A percentile compares a stretch with the other conserved stretches of the same genome.
phyloP scores from a whole-genome alignment of 2,888 invertebrate species.

The Acrobasis consociella region DNA sequence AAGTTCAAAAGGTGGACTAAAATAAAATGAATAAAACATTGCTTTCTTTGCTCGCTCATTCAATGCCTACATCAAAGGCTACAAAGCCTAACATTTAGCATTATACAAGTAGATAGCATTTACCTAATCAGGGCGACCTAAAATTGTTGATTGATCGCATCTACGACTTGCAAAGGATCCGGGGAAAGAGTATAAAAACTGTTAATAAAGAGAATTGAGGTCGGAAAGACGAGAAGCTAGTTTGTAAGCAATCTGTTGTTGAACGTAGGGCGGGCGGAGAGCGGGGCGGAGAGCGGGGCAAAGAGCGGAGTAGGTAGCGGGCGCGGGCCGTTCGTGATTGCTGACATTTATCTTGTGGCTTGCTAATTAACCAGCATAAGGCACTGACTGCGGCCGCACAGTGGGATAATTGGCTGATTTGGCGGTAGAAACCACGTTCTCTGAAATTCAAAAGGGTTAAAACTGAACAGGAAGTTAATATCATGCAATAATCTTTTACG shows the following conservation, averaged over 20 bases:
- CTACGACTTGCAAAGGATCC: slow-evolving; percentile 31
- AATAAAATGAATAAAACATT: no score
- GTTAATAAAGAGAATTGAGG: slow-evolving; percentile 38
- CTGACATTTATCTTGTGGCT: slow-evolving; percentile 73
- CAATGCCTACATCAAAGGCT: no score
- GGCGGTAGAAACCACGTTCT: no score
- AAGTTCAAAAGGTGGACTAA: no score
- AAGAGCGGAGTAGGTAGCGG: slow-evolving; percentile 36
- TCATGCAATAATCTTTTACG: no score
- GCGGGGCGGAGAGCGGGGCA: slow-evolving; percentile 27
- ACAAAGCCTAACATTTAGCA: no score
- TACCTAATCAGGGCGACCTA: neutral
- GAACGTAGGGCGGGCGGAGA: slow-evolving; percentile 31
- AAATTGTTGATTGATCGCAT: slow-evolving; percentile 29
- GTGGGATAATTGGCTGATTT: slow-evolving; percentile 33
- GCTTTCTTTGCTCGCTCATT: no score
- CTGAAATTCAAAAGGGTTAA: no score
- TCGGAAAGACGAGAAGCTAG: slow-evolving; percentile 43
- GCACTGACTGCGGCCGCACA: slow-evolving; percentile 49
- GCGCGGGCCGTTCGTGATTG: slow-evolving; percentile 64
- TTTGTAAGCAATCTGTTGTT: slow-evolving; percentile 51
- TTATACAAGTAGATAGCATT: neutral
- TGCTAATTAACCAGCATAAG: slow-evolving; percentile 62
- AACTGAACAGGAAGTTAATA: no score
- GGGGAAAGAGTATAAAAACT: slow-evolving; percentile 37